A percentile compares a stretch with the other conserved stretches of the same genome.
Evolutionary conservation across 2,113 vertebrate species (phyloP).

Genomic region (Balaenoptera acutorostrata): DNA sequence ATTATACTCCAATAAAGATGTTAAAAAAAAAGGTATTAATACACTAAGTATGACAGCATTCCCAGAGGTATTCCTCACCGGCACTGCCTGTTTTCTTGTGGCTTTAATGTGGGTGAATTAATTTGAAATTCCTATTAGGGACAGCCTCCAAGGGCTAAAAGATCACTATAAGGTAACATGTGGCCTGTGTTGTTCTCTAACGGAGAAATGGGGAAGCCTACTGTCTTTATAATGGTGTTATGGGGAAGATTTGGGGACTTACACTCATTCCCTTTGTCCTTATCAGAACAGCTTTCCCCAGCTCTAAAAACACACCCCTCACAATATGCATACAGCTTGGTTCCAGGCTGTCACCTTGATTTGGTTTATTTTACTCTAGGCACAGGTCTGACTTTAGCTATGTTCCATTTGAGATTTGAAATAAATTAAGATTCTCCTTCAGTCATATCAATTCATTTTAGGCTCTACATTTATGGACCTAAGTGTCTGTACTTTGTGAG

Average conservation of each 20-base stretch:
- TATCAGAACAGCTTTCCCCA: background rate
- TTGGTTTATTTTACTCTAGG: conserved; percentile 2
- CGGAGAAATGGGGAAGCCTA: background rate
- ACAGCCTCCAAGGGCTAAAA: background rate
- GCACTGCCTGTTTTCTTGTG: background rate
- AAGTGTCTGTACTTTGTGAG: background rate
- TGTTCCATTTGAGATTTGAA: conserved; percentile 19
- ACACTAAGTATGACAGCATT: background rate
- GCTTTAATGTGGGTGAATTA: background rate
- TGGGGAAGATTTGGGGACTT: background rate
- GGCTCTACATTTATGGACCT: background rate
- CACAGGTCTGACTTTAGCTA: background rate
- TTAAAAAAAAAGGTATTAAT: background rate
- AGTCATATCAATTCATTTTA: conserved; percentile 11
- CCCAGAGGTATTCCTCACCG: background rate
- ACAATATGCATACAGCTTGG: background rate
- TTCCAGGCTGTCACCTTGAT: background rate
- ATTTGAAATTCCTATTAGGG: background rate
- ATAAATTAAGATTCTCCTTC: background rate
- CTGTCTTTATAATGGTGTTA: background rate
- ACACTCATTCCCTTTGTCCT: background rate
- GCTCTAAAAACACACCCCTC: background rate
- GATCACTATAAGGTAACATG: background rate
- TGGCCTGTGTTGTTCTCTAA: background rate
- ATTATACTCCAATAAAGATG: too few species aligned